Conservation (phyloP, 2,888 invertebrate genomes). For the Pegoplata infirma region DNA sequence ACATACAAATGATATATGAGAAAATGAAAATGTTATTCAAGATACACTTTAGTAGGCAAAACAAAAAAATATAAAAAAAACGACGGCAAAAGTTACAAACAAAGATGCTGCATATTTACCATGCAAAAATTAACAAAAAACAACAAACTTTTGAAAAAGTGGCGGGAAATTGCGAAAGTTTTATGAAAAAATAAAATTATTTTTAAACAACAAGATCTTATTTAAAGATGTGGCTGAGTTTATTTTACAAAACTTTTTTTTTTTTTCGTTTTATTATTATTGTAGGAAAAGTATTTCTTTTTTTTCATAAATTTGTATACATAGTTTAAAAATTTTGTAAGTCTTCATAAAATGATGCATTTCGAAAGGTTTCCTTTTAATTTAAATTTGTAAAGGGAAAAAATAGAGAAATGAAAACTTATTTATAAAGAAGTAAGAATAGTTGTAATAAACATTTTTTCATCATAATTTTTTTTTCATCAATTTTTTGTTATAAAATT, state of each 20-base stretch:
- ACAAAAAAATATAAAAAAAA: no score
- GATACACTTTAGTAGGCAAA: conserved; percentile 41
- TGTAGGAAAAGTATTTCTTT: no score
- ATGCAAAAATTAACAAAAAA: conserved; percentile 3
- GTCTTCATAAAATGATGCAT: conserved; percentile 43
- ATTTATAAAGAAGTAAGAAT: no score
- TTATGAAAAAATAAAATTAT: not conserved
- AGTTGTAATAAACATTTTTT: no score
- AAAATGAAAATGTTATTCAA: conserved; percentile 41
- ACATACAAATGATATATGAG: conserved; percentile 52
- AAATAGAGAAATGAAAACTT: no score
- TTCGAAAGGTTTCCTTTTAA: conserved; percentile 41
- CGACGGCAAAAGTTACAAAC: conserved; percentile 38
- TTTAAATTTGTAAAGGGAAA: no score
- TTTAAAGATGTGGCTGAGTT: not conserved
- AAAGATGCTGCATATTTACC: not conserved
- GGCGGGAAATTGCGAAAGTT: conserved; percentile 61
- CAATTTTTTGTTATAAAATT: no score
- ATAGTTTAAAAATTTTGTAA: conserved; percentile 36
- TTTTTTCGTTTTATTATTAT: not conserved
- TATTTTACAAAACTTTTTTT: not conserved
- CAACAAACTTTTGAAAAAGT: conserved; percentile 23
- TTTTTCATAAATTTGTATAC: conserved; percentile 11
- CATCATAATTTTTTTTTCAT: no score
- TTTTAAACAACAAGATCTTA: not conserved